A percentile compares a stretch with the other conserved stretches of the same genome.
These are phyloP conservation scores for Rhinolophus sinicus DNA, from an alignment of 2,113 vertebrate genomes.

Conservation along the genomic window DNA sequence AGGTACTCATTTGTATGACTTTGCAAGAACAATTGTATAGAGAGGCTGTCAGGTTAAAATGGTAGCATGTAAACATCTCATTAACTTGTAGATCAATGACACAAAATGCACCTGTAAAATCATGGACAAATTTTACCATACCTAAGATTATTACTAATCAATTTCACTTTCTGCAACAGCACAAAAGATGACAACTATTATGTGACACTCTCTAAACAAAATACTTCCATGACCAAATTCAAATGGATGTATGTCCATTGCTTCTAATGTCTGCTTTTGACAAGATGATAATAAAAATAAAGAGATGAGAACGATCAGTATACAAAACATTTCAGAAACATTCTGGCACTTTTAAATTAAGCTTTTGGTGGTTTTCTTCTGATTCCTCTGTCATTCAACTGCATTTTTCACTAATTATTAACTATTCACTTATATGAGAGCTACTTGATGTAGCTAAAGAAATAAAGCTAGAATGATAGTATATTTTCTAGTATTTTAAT, in stretches of 20 bases:
- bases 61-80: constrained; percentile 71
- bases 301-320: not conserved
- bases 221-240: constrained; percentile 61
- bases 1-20: constrained; percentile 64
- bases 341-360: constrained; percentile 47
- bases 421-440: constrained; percentile 39
- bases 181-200: constrained; percentile 52
- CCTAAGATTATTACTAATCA: constrained; percentile 80
- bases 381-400: not conserved
- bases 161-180: constrained; percentile 72
- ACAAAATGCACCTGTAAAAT: constrained; percentile 74
- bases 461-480: not conserved
- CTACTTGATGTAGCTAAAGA: constrained; percentile 17
- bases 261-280: constrained; percentile 58
- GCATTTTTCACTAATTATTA: constrained; percentile 55
- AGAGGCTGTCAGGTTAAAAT: constrained; percentile 69
- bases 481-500: constrained; percentile 41
- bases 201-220: constrained; percentile 61
- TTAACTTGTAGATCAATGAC: constrained; percentile 80
- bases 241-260: constrained; percentile 32
- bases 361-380: not conserved
- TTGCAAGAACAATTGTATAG: constrained; percentile 62
- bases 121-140: constrained; percentile 75
- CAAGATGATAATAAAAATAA: constrained; percentile 65
- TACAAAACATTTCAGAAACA: constrained; percentile 35